phyloP scores from a whole-genome alignment of 2,797 vertebrate genomes.

The Streptopelia turtur region DNA sequence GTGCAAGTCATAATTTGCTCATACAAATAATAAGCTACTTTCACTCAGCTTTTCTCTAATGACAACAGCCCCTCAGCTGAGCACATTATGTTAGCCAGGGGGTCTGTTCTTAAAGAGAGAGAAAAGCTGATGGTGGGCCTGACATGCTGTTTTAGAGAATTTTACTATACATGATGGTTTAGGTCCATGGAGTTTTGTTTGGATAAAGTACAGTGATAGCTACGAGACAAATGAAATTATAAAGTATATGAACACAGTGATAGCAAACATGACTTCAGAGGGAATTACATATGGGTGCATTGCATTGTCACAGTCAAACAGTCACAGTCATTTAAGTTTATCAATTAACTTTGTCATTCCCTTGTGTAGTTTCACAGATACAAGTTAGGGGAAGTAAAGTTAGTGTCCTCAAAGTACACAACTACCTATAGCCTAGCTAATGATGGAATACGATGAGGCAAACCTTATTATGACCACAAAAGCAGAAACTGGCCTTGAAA shows the following conservation, averaged over 20 bases:
- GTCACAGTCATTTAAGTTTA: background rate
- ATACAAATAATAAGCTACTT: background rate
- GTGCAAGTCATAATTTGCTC: background rate
- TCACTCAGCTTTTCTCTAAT: background rate
- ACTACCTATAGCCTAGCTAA: background rate
- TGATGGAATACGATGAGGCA: background rate
- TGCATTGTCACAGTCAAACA: background rate
- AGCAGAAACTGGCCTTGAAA: background rate
- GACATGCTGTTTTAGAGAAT: background rate
- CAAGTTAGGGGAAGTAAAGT: background rate
- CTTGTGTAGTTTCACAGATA: background rate
- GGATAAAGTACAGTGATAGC: background rate
- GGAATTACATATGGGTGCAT: background rate
- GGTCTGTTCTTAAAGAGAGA: background rate
- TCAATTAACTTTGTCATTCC: background rate
- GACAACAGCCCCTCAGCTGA: background rate
- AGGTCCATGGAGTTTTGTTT: background rate
- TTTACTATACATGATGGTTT: background rate
- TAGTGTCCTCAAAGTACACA: background rate
- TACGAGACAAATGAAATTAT: background rate
- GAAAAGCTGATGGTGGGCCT: background rate
- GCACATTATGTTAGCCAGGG: background rate
- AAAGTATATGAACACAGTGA: background rate
- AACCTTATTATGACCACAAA: background rate
- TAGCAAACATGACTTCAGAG: background rate